Evolutionary conservation across 2,113 vertebrate species (phyloP), one percentile per base, ranked within the genome.

Genomic region (Microtus richardsoni): DNA sequence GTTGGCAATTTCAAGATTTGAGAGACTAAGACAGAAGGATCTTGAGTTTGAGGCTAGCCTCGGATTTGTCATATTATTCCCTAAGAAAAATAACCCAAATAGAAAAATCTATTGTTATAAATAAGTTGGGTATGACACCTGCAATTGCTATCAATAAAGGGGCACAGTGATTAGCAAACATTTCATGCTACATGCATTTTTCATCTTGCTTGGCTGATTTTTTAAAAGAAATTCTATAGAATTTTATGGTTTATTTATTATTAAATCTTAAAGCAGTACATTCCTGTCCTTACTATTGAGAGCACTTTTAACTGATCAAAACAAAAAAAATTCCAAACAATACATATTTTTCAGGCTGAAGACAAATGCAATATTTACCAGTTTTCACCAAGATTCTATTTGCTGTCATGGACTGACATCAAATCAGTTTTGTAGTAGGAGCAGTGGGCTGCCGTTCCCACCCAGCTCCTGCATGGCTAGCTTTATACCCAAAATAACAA

Each of bases 401-500:
- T 44, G 26, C 19, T 52, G 6, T 44, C n/a, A 44, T 66, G 14
- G 54, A 6, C 22, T 88, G 39, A 0, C 4, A 90, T 87, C 30
- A 88, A 74, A 79, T 22, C 9, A 88, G 44, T 3, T 52, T 52
- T 52, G 12, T 52, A 52, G 49, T 52, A 52, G 49, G 12, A 14
- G 12, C 12, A 0, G 49, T 13, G 0, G 49, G 49, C 49, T 52
- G 12, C 49, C 12, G 2, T 52, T 52, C 12, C 49, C 2, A 0
- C 49, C 49, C 49, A 52, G 49, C 12, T 52, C 49, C 11, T 3
- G 12, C 49, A 52, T 52, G 49, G 49, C 49, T 52, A 52, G 49
- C 49, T 52, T 52, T 52, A 52, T 52, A 52, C 49, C 49, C 12
- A 3, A 52, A 52, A 52, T 52, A 52, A 52, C 49, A 52, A 52